These are phyloP conservation scores for Drosophila monieri DNA, from an alignment of 2,888 invertebrate genomes.

Conservation along the genomic window DNA sequence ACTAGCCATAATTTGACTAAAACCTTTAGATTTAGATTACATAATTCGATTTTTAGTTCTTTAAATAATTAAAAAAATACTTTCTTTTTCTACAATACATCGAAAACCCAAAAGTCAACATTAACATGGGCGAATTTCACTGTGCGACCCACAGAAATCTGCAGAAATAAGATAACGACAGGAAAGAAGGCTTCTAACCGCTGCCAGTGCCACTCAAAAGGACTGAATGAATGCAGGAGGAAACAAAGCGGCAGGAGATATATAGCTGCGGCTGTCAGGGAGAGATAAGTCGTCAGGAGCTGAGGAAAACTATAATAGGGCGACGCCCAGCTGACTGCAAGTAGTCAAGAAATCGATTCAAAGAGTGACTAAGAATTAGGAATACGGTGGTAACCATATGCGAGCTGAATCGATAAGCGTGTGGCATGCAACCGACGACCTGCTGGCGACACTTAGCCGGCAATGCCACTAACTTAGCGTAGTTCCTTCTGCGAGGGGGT, in stretches of 20 bases:
- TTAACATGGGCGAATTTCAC: neutral
- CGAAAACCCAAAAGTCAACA: too few species aligned
- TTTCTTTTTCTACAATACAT: too few species aligned
- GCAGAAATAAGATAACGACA: neutral
- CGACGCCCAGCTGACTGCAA: conserved; percentile 66
- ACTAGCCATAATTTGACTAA: too few species aligned
- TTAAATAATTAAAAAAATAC: too few species aligned
- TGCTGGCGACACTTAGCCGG: conserved; percentile 63
- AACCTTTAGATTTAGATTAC: too few species aligned
- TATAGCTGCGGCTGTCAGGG: conserved; percentile 24
- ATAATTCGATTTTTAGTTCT: too few species aligned
- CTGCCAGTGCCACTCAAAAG: conserved; percentile 13
- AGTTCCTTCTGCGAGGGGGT: conserved; percentile 22
- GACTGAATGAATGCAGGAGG: conserved; percentile 2
- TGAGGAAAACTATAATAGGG: conserved; percentile 12
- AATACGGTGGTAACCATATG: conserved; percentile 35
- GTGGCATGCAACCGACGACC: conserved; percentile 48
- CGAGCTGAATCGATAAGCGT: conserved; percentile 67
- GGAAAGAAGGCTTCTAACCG: neutral
- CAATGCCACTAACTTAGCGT: conserved; percentile 39
- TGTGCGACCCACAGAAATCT: neutral
- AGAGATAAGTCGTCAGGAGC: conserved; percentile 17
- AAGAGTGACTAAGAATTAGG: conserved; percentile 54
- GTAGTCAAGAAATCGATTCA: conserved; percentile 21
- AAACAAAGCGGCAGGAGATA: conserved; percentile 25